Percentiles rank a stretch among this genome's conserved stretches.
phyloP scores from a whole-genome alignment of 2,113 vertebrate species.

The Myrmecobius fasciatus region DNA sequence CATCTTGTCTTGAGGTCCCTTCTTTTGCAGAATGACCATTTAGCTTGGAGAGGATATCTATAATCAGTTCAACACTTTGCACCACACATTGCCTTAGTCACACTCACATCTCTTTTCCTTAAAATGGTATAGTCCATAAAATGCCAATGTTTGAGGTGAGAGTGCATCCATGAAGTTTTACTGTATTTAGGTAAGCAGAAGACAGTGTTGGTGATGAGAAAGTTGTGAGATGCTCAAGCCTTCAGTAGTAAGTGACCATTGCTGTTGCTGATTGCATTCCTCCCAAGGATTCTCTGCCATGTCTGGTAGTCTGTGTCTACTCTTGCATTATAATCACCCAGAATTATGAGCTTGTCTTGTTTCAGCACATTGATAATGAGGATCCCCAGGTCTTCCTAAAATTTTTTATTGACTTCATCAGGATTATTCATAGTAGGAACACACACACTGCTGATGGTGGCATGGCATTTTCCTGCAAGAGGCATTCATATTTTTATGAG shows the following conservation, averaged over 20 bases:
- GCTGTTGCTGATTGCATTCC: too few species aligned
- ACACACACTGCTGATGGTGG: background rate
- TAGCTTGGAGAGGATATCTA: background rate
- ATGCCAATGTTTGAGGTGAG: too few species aligned
- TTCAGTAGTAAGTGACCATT: too few species aligned
- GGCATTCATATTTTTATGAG: background rate
- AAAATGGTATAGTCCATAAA: too few species aligned
- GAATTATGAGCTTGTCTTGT: too few species aligned
- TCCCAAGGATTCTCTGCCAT: too few species aligned
- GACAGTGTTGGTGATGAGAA: too few species aligned
- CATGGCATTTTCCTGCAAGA: background rate
- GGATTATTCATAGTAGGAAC: background rate
- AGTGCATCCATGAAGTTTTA: too few species aligned
- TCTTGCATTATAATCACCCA: too few species aligned
- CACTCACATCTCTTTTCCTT: background rate
- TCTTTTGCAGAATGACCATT: background rate
- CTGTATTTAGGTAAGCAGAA: too few species aligned
- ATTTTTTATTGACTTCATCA: background rate
- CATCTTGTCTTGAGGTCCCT: background rate
- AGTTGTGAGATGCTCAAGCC: too few species aligned
- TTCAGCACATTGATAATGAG: background rate
- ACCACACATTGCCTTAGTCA: background rate
- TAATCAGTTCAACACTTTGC: background rate
- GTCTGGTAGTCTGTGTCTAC: too few species aligned
- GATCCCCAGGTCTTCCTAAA: background rate